Conservation (phyloP, 2,113 vertebrate species). For the Epinephelus lanceolatus region DNA sequence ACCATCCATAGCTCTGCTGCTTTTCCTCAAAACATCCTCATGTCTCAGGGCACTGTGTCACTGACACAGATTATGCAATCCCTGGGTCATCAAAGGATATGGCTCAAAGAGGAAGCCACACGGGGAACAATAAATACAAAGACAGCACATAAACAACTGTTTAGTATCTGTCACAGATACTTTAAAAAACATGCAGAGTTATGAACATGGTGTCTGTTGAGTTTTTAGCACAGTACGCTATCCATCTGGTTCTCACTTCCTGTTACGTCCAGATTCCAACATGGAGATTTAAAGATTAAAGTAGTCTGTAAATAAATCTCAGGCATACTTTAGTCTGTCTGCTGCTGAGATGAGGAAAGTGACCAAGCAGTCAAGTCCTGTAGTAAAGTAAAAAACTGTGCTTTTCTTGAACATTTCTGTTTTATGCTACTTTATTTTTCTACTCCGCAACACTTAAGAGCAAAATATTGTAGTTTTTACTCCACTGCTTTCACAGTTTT, state of each 20-base stretch:
- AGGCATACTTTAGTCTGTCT: not conserved
- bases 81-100: not conserved
- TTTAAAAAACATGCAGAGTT: not conserved
- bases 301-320: not conserved
- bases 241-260: conserved; percentile 4
- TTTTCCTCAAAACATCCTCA: conserved; percentile 33
- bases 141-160: not conserved
- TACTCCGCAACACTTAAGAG: no score
- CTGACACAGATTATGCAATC: not conserved
- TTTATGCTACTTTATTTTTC: not conserved
- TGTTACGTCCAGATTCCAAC: not conserved
- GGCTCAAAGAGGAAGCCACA: not conserved
- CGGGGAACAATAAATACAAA: not conserved
- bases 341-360: not conserved
- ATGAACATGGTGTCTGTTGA: not conserved
- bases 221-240: not conserved
- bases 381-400: not conserved
- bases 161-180: not conserved
- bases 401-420: not conserved
- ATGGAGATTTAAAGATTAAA: conserved; percentile 7
- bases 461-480: not conserved
- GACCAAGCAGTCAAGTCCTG: not conserved
- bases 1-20: conserved; percentile 39
- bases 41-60: not conserved
- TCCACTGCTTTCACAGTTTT: not conserved